Conservation (phyloP, 2,797 vertebrate species). For the Danio aesculapii region DNA sequence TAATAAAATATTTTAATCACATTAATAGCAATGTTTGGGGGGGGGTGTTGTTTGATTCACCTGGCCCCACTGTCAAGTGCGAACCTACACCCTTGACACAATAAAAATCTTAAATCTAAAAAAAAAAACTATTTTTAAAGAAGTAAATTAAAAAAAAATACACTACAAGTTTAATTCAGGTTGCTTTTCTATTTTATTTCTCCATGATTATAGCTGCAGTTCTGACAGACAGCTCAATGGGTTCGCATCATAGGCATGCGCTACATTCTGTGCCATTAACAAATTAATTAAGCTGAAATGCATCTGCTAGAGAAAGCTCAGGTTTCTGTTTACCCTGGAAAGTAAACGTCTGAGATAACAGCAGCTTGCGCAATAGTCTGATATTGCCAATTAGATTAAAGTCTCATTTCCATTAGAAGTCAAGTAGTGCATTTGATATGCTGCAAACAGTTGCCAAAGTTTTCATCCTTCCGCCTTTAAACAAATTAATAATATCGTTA, state of each 20-base stretch:
- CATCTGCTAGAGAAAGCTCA: constrained; percentile 62
- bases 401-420: constrained; percentile 26
- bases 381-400: constrained; percentile 33
- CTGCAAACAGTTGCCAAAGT: constrained; percentile 3
- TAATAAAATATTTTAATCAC: too few relatives aligned
- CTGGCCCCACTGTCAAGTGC: too few relatives aligned
- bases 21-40: too few relatives aligned
- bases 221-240: background rate
- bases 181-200: background rate
- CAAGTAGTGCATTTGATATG: constrained; percentile 35
- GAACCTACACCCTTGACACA: too few relatives aligned
- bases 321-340: constrained; percentile 63
- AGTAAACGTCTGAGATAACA: constrained; percentile 37
- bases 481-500: background rate
- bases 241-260: background rate
- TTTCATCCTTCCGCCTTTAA: background rate
- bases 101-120: background rate
- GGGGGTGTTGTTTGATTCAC: too few relatives aligned
- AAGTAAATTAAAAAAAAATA: background rate
- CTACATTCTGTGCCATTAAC: constrained; percentile 60
- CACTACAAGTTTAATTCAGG: background rate
- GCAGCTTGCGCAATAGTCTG: constrained; percentile 17
- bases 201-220: background rate
- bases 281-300: constrained; percentile 73
- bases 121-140: background rate